Evolutionary conservation across 2,888 invertebrate species (phyloP).

Genomic region (Melanargia galathea): DNA sequence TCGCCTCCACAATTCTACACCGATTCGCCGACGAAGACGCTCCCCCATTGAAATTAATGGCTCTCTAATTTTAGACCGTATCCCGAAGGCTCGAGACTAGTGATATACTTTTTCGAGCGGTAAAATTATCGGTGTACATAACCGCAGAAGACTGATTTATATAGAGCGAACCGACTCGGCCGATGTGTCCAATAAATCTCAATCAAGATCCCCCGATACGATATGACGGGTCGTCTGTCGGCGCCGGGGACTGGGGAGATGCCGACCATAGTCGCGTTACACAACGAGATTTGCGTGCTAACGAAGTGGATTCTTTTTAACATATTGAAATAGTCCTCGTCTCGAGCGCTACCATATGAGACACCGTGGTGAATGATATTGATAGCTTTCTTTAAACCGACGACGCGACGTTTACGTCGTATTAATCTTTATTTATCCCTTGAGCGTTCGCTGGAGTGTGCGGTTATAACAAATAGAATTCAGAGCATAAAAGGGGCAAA

Average conservation of each 20-base stretch:
- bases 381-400: slow-evolving; percentile 32
- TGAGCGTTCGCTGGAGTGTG: slow-evolving; percentile 14
- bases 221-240: slow-evolving; percentile 67
- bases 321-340: slow-evolving; percentile 2
- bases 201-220: slow-evolving; percentile 74
- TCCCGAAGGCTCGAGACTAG: slow-evolving; percentile 30
- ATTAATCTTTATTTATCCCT: slow-evolving; percentile 28
- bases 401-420: slow-evolving; percentile 30
- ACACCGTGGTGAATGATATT: slow-evolving; percentile 40
- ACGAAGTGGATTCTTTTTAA: slow-evolving; percentile 59
- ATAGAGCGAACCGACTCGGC: slow-evolving; percentile 56
- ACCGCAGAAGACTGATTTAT: slow-evolving; percentile 57
- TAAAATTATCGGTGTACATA: slow-evolving; percentile 46
- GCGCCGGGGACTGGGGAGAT: slow-evolving; percentile 53
- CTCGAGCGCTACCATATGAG: slow-evolving; percentile 19
- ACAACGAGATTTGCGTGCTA: slow-evolving; percentile 72
- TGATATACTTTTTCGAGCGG: slow-evolving; percentile 31
- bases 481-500: slow-evolving; percentile 4
- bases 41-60: slow-evolving; percentile 19
- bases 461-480: slow-evolving; percentile 11
- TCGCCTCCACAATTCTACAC: slow-evolving; percentile 47
- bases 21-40: slow-evolving; percentile 32
- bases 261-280: slow-evolving; percentile 52
- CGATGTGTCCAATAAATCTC: slow-evolving; percentile 75
- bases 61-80: slow-evolving; percentile 33